Percentiles rank a stretch among this genome's conserved stretches.
These are phyloP conservation scores for Agrochola circellaris DNA, from an alignment of 2,888 invertebrate genomes.

Conservation along the genomic window DNA sequence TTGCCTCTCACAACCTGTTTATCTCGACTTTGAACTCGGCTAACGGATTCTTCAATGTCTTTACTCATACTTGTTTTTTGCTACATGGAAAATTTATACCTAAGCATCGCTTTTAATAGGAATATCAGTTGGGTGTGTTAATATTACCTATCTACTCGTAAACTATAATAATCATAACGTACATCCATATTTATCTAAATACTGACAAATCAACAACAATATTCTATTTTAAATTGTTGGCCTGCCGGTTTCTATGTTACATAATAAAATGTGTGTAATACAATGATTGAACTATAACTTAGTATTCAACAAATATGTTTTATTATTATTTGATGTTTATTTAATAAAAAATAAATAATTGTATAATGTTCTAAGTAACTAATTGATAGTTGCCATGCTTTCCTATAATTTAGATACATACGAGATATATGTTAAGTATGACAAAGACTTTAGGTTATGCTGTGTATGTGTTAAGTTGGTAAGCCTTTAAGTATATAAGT, in stretches of 20 bases:
- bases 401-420: too few species aligned
- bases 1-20: constrained; percentile 30
- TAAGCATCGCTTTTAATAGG: constrained; percentile 2
- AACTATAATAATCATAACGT: background rate
- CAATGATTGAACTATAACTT: too few species aligned
- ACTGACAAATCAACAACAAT: background rate
- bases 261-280: too few species aligned
- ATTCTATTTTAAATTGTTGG: background rate
- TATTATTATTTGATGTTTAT: too few species aligned
- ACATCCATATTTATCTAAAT: background rate
- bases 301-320: too few species aligned
- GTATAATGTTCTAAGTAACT: too few species aligned
- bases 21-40: constrained; percentile 35
- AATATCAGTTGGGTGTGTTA: background rate
- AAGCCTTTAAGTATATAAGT: too few species aligned
- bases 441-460: too few species aligned
- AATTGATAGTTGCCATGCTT: too few species aligned
- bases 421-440: too few species aligned
- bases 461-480: too few species aligned
- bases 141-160: background rate
- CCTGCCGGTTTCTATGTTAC: background rate
- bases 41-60: constrained; percentile 9
- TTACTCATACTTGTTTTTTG: constrained; percentile 6
- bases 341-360: too few species aligned
- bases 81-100: background rate